Base-by-base conservation (phyloP, 2,797 vertebrate species). In the Tragopan temminckii region DNA sequence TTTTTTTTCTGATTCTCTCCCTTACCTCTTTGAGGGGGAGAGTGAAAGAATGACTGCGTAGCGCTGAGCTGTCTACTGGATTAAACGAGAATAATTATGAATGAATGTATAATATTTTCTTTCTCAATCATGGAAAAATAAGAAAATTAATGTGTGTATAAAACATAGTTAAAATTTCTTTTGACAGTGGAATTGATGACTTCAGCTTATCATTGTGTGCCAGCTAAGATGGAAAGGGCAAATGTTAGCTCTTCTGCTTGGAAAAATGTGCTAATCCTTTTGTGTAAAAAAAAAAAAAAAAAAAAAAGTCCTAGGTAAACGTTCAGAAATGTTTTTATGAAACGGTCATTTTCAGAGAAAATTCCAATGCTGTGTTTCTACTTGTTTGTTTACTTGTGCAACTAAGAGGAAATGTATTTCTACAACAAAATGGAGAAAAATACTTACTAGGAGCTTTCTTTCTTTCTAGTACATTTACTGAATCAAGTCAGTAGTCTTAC, bases 81-180 rank as follows among this genome's bases (percentile, higher is more conserved):
- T 33, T 21, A 57, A 57, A 21, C 11, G 27, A 52, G 27, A 52
- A 17, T 16, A 53, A 18, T 53, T n/a, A 33, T 21, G n/a, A 48
- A 52, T 13, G 48, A 66, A 55, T 0, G 2, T 36, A 16, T 58
- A 57, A 25, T 59, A 16, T 91, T 91, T 86, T 20, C 31, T 74
- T 81, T 46, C 33, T 80, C 52, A 62, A 21, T 78, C 43, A 27
- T 38, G 19, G 46, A 79, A 78, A 33, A 79, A 55, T 79, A 74
- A 70, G 31, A 84, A 81, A 77, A 86, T 18, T 33, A 45, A 80
- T 43, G 19, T 42, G 21, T 33, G 3, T 45, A 20, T 52, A 72
- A 58, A 92, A 67, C 33, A 64, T 53, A 72, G 48, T 92, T 74
- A 89, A 82, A 64, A 91, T 94, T 82, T 68, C 78, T 93, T 75